A percentile compares a stretch with the other conserved stretches of the same genome.
Evolutionary conservation across 2,113 vertebrate species (phyloP).

Genomic region (Crypturellus undulatus): DNA sequence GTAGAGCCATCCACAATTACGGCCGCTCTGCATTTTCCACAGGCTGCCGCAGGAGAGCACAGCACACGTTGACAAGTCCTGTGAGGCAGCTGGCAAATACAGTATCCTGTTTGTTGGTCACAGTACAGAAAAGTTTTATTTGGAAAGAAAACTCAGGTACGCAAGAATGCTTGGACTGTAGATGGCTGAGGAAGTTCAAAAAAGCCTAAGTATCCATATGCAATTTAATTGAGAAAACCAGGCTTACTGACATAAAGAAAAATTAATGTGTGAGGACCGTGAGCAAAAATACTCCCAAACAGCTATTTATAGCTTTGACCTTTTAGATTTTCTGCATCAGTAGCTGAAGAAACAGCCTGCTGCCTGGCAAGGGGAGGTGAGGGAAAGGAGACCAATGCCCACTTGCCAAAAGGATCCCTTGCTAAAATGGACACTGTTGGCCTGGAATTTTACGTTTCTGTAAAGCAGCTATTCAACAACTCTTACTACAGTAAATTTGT

Average conservation of each 20-base stretch:
- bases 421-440: conserved; percentile 20
- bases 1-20: background rate
- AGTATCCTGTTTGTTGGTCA: background rate
- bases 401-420: background rate
- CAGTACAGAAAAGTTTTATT: background rate
- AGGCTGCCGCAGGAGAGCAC: background rate
- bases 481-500: background rate
- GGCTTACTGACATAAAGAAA: conserved; percentile 12
- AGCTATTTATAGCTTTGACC: conserved; percentile 69
- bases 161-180: background rate
- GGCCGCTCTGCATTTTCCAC: background rate
- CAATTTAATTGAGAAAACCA: background rate
- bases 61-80: background rate
- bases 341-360: conserved; percentile 52
- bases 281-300: conserved; percentile 54
- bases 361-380: conserved; percentile 62
- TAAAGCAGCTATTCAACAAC: background rate
- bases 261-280: conserved; percentile 23
- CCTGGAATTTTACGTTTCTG: background rate
- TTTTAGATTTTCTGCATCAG: conserved; percentile 66
- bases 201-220: background rate
- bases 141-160: background rate
- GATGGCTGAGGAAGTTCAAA: background rate
- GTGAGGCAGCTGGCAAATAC: background rate
- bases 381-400: conserved; percentile 34